phyloP scores from a whole-genome alignment of 2,113 vertebrate species.

The Micronisus gabar region DNA sequence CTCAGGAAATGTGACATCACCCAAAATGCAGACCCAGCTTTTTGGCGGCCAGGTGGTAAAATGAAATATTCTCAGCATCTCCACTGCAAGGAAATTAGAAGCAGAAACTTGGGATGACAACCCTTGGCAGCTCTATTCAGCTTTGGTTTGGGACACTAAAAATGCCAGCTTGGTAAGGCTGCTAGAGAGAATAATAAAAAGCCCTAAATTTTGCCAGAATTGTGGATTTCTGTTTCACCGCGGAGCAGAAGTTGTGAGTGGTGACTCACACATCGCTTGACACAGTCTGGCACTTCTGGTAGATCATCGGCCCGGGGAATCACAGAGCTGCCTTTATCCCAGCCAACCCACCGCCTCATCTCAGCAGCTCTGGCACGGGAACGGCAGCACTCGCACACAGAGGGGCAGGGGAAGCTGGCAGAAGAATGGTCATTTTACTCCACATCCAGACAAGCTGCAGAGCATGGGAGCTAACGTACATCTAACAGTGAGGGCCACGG shows the following conservation, averaged over 20 bases:
- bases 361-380: neutral
- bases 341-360: neutral
- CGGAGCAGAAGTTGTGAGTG: constrained; percentile 40
- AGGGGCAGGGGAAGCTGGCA: neutral
- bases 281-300: constrained; percentile 21
- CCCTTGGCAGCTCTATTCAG: constrained; percentile 26
- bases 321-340: neutral
- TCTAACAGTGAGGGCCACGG: neutral
- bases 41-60: constrained; percentile 39
- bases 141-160: neutral
- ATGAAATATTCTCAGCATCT: constrained; percentile 51
- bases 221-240: constrained; percentile 1
- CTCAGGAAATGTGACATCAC: constrained; percentile 59
- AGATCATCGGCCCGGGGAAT: neutral
- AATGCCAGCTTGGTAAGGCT: constrained; percentile 21
- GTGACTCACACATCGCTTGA: constrained; percentile 42
- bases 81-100: constrained; percentile 57
- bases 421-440: neutral
- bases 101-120: constrained; percentile 45
- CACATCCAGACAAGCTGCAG: neutral
- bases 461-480: neutral
- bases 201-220: constrained; percentile 19
- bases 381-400: fast-evolving
- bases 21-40: constrained; percentile 30
- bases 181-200: constrained; percentile 38